A percentile compares a stretch with the other conserved stretches of the same genome.
Evolutionary conservation across 2,797 vertebrate species (phyloP).

Genomic region (Toxotes lorentzi): DNA sequence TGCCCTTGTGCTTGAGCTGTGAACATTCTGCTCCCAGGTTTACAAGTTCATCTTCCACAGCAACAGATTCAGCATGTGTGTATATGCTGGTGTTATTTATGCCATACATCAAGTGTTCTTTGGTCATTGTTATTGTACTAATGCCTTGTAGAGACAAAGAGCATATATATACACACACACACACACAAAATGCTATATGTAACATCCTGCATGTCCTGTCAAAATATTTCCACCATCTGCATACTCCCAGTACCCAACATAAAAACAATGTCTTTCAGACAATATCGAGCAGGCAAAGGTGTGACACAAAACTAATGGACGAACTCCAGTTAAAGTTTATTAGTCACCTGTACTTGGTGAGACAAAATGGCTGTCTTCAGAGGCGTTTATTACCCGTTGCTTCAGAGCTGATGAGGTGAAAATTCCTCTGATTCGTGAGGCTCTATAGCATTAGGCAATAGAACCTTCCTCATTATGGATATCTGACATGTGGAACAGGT

Average conservation of each 20-base stretch:
- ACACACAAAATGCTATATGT: too few relatives aligned
- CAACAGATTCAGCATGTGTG: not conserved
- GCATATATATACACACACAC: too few relatives aligned
- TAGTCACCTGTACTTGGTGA: not conserved
- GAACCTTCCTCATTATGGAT: not conserved
- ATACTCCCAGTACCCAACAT: not conserved
- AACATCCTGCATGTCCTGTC: not conserved
- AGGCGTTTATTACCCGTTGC: not conserved
- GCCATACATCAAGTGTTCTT: constrained; percentile 7
- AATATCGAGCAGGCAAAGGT: too few relatives aligned
- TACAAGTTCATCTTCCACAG: not conserved
- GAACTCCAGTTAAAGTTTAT: too few relatives aligned
- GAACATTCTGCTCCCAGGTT: constrained; percentile 10
- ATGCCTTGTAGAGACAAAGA: too few relatives aligned
- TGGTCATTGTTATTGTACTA: too few relatives aligned
- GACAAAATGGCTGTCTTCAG: not conserved
- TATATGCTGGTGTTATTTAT: not conserved
- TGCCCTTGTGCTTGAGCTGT: not conserved
- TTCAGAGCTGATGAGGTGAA: not conserved
- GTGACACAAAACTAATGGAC: too few relatives aligned
- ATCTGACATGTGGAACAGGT: not conserved
- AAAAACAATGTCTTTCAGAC: not conserved
- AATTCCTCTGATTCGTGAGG: not conserved
- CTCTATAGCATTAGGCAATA: not conserved
- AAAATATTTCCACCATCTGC: not conserved